Conservation (phyloP, 2,797 vertebrate genomes). For the Microctenopoma steveboyesi region DNA sequence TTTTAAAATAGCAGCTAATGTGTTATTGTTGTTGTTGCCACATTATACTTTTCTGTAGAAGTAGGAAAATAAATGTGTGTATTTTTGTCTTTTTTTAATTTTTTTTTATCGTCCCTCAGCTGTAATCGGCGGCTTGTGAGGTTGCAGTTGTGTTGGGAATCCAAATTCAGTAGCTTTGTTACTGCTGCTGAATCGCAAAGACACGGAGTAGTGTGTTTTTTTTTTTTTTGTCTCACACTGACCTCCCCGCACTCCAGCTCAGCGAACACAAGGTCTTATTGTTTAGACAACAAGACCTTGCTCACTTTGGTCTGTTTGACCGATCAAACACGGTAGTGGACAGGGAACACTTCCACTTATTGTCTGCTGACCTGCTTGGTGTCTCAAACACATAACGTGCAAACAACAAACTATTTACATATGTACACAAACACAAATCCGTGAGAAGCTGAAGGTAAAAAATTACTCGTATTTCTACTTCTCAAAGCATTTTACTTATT, state of each 20-base stretch:
- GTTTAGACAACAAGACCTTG: constrained; percentile 49
- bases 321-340: constrained; percentile 66
- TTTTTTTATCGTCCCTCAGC: constrained; percentile 15
- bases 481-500: background rate
- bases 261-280: constrained; percentile 65
- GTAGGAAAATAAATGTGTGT: constrained; percentile 18
- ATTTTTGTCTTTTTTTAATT: constrained; percentile 21
- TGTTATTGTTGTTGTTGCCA: constrained; percentile 2
- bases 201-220: constrained; percentile 39
- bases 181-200: constrained; percentile 19
- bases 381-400: constrained; percentile 36
- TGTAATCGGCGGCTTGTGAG: constrained; percentile 34
- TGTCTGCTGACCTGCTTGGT: constrained; percentile 57
- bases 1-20: constrained; percentile 35
- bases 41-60: constrained; percentile 28
- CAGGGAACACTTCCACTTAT: constrained; percentile 72
- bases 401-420: constrained; percentile 31
- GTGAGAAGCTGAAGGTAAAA: background rate
- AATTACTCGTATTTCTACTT: background rate
- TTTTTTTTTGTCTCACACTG: constrained; percentile 53
- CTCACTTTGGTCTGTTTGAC: constrained; percentile 67
- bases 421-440: background rate
- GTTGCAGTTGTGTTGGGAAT: constrained; percentile 36
- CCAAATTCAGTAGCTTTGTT: constrained; percentile 39
- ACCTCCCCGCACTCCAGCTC: constrained; percentile 47